phyloP scores from a whole-genome alignment of 2,113 vertebrate genomes.

The Cepphus grylle region DNA sequence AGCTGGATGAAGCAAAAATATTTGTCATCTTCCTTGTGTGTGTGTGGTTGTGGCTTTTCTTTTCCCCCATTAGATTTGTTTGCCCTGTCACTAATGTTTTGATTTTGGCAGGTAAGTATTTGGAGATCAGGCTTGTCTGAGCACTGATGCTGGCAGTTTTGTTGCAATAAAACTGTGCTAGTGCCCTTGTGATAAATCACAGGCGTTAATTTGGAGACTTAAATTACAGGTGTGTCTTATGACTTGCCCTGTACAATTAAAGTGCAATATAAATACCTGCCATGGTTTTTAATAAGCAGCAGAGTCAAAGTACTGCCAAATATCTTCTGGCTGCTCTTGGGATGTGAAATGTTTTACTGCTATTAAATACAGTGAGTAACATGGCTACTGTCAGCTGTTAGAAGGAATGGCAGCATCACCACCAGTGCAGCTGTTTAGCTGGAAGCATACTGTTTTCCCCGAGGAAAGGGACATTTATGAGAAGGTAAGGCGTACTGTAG shows the following conservation, averaged over 20 bases:
- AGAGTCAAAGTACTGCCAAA: background rate
- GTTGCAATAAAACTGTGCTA: background rate
- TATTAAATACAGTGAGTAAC: background rate
- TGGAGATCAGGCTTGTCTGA: background rate
- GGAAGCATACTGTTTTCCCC: background rate
- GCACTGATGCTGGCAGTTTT: background rate
- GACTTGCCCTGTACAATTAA: slow-evolving; percentile 4
- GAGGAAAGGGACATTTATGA: background rate
- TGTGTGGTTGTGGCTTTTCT: background rate
- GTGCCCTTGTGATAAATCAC: background rate
- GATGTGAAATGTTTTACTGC: background rate
- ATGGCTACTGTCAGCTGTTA: background rate
- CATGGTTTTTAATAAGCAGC: background rate
- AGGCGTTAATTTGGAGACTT: background rate
- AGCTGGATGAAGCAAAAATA: background rate
- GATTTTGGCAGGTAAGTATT: background rate
- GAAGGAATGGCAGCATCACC: background rate
- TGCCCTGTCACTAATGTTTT: background rate
- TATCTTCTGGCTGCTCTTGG: background rate
- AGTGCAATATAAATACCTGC: slow-evolving; percentile 11
- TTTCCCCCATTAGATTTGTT: background rate
- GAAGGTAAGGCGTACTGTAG: background rate
- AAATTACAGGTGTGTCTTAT: background rate
- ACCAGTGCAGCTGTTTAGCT: background rate
- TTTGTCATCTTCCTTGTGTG: background rate